phyloP scores from a whole-genome alignment of 2,113 vertebrate genomes.

The Climacteris rufus region DNA sequence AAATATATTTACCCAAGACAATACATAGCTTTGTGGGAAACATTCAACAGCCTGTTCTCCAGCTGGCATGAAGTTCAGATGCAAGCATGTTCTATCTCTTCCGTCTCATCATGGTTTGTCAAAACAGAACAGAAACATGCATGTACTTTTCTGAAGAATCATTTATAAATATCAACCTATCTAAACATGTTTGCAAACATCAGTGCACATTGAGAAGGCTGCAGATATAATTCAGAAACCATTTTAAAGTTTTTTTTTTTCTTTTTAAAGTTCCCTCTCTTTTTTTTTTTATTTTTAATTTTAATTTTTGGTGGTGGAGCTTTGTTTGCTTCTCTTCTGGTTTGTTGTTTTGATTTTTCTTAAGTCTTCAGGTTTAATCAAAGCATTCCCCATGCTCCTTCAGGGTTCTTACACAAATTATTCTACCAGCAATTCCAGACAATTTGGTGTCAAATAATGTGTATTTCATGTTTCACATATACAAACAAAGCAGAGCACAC shows the following conservation, averaged over 20 bases:
- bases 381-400: neutral
- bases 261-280: accelerated
- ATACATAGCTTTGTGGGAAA: constrained; percentile 51
- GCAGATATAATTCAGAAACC: neutral
- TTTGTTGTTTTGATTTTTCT: neutral
- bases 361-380: neutral
- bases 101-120: neutral
- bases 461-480: neutral
- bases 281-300: accelerated
- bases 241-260: neutral
- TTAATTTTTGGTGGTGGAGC: neutral
- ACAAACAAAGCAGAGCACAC: neutral
- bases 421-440: neutral
- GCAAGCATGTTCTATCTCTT: constrained; percentile 15
- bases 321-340: neutral
- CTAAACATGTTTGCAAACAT: neutral
- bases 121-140: constrained; percentile 23
- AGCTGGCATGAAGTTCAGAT: constrained; percentile 40
- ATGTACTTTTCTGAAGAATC: neutral
- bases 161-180: neutral
- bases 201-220: neutral
- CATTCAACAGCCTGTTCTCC: constrained; percentile 23
- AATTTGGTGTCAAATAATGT: neutral
- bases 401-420: neutral
- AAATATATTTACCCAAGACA: constrained; percentile 54